Evolutionary conservation across 2,113 vertebrate genomes (phyloP).

Genomic region (Progne subis): DNA sequence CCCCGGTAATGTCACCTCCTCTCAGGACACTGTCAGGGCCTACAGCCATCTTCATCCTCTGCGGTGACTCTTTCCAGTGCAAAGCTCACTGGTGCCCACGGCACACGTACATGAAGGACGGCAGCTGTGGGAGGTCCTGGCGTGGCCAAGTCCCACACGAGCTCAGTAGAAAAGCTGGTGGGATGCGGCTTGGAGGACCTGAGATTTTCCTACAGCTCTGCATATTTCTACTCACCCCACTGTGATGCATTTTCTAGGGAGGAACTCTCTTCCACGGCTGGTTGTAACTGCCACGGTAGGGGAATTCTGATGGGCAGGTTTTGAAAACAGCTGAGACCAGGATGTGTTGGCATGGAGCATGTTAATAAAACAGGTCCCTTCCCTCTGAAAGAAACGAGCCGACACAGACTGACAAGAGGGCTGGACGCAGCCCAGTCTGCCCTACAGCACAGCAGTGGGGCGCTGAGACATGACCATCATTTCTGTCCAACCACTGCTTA

Average conservation of each 20-base stretch:
- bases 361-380: not conserved
- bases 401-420: not conserved
- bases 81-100: not conserved
- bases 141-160: not conserved
- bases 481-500: not conserved
- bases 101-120: accelerated
- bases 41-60: not conserved
- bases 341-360: not conserved
- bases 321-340: not conserved
- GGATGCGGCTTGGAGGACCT: not conserved
- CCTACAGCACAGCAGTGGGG: not conserved
- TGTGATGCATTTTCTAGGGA: accelerated
- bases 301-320: not conserved
- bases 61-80: accelerated
- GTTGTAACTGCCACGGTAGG: not conserved
- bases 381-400: not conserved
- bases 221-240: not conserved
- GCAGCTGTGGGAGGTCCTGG: not conserved
- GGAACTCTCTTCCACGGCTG: not conserved
- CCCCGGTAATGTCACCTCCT: too few species aligned
- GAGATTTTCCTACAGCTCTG: not conserved
- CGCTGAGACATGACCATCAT: not conserved
- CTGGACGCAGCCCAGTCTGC: not conserved
- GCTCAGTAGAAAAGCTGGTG: not conserved
- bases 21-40: not conserved